Base-by-base conservation (phyloP, 2,797 vertebrate species). In the Enoplosus armatus region DNA sequence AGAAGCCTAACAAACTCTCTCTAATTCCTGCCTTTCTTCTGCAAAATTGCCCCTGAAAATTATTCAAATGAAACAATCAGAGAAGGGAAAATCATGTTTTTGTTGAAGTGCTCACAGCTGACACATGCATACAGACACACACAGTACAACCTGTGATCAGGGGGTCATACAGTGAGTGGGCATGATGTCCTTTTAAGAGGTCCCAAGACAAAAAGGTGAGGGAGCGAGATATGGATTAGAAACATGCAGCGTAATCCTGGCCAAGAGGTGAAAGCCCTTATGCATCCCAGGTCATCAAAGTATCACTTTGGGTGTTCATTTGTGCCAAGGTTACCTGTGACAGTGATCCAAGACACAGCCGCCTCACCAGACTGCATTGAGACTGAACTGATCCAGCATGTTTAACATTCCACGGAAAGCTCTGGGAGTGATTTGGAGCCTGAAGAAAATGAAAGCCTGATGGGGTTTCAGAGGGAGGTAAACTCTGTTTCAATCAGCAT, bases 401-500 rank as follows among this genome's bases (percentile, higher is more conserved):
- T 81, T 90, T 79, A 83, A 75, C 59, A 84, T 90, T 87, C 84
- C 35, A 48, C 72, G 39, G 63, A 37, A 68, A 71, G 56, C 62
- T 33, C 75, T 20, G 71, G 33, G 37, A 72, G 63, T 27, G 71
- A 67, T 71, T 61, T 41, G 41, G 56, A 71, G 59, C 68, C 56
- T 29, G 5, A 75, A 85, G 71, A 83, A 84, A 85, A 85, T 74
- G 43, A 65, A 41, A 80, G 66, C 15, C 63, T 85, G 67, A 88
- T 84, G 65, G 61, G 53, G 24, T 82, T 89, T 79, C 63, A 79
- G 41, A 64, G 50, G 58, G 68, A 72, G 66, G 50, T 53, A 18
- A 51, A 61, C 47, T 83, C 54, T 35, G 39, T 82, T 89, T 86
- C 72, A 88, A 84, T 87, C 82, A 86, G 78, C 72, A 65, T 86